These are phyloP conservation scores for Tragopan temminckii DNA, from an alignment of 2,797 vertebrate genomes.

Conservation along the genomic window DNA sequence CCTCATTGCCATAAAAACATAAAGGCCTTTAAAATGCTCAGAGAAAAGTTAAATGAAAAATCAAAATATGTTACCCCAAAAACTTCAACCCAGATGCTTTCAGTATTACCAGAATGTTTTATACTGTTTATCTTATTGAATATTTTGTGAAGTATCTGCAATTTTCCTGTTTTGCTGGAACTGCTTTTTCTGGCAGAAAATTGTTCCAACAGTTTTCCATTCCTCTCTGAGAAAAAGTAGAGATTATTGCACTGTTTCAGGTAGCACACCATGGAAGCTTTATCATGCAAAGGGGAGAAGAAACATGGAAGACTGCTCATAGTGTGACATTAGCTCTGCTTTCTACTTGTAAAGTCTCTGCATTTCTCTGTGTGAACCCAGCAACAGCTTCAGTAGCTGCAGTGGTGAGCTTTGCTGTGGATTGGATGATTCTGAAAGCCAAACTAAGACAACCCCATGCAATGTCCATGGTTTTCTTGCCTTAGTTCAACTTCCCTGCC, in stretches of 20 bases:
- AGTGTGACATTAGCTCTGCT: background rate
- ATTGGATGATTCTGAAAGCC: background rate
- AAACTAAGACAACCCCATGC: background rate
- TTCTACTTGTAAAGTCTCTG: background rate
- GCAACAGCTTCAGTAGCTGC: rapidly evolving
- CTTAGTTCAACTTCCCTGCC: background rate
- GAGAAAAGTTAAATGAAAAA: background rate
- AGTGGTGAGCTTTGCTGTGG: rapidly evolving
- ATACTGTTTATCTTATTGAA: background rate
- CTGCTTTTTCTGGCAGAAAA: background rate
- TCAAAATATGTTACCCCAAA: background rate
- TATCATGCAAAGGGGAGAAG: background rate
- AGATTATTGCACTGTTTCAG: background rate
- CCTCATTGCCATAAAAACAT: background rate
- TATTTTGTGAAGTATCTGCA: background rate
- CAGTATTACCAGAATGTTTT: background rate
- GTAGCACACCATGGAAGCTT: background rate
- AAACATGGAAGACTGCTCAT: background rate
- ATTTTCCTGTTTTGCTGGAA: background rate
- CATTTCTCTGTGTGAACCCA: rapidly evolving
- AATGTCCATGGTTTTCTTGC: background rate
- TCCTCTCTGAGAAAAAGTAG: background rate
- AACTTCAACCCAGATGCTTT: background rate
- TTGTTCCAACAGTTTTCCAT: background rate
- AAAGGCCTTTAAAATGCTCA: background rate